A percentile compares a stretch with the other conserved stretches of the same genome.
phyloP scores from a whole-genome alignment of 2,797 vertebrate genomes.

The Buceros bicornis region DNA sequence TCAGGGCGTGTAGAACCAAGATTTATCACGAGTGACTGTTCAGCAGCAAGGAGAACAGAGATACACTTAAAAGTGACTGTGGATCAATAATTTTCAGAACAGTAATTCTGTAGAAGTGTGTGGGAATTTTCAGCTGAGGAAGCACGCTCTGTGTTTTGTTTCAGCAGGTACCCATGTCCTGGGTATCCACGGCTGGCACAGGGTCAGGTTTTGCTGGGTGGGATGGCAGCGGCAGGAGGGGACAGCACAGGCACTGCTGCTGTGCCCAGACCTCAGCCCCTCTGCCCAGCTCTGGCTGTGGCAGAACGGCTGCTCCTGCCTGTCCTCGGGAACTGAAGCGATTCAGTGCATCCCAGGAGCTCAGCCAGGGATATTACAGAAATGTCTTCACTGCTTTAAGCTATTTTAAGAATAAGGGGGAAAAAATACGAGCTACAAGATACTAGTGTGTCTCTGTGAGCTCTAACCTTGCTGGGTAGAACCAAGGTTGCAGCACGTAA shows the following conservation, averaged over 20 bases:
- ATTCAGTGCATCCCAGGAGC: neutral
- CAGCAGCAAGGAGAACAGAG: neutral
- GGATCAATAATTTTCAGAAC: neutral
- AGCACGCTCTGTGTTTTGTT: neutral
- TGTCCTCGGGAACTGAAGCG: neutral
- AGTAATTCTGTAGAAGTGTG: neutral
- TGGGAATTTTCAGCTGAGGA: neutral
- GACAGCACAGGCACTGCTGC: accelerated
- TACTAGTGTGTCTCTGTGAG: accelerated
- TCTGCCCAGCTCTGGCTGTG: neutral
- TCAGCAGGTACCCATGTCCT: neutral
- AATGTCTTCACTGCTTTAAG: neutral
- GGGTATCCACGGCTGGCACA: neutral
- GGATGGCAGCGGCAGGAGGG: neutral
- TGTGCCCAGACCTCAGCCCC: neutral
- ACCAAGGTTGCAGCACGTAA: neutral
- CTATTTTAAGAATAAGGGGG: neutral
- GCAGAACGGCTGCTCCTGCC: neutral
- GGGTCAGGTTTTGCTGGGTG: neutral
- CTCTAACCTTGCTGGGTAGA: neutral
- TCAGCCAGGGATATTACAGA: neutral
- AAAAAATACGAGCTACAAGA: neutral
- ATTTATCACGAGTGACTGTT: neutral
- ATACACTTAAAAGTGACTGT: neutral
- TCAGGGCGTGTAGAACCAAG: accelerated